Evolutionary conservation across 2,888 invertebrate genomes (phyloP).

Genomic region (Pemphredon lugubris): DNA sequence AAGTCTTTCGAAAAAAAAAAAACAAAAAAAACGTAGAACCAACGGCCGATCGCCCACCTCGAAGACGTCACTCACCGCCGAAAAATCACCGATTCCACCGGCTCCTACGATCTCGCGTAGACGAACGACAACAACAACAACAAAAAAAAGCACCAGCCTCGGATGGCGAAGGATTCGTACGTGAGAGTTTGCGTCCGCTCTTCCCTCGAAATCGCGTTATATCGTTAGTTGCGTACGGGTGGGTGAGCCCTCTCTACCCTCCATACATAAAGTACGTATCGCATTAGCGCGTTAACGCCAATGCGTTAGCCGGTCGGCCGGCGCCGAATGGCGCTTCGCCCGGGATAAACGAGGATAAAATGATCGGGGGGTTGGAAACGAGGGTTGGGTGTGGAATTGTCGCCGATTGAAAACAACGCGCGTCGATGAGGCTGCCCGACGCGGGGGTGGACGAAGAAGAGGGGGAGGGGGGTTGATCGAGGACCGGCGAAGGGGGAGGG

Average conservation of each 20-base stretch:
- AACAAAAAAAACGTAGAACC: too few relatives aligned
- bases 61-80: too few relatives aligned
- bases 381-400: conserved; percentile 69
- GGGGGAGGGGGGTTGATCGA: conserved; percentile 25
- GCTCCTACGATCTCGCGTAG: too few relatives aligned
- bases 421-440: conserved; percentile 50
- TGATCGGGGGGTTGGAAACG: conserved; percentile 57
- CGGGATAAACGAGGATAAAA: conserved; percentile 75
- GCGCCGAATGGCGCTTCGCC: conserved; percentile 71
- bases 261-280: conserved; percentile 73
- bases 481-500: conserved; percentile 24
- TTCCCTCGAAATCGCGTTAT: conserved; percentile 64
- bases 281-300: conserved; percentile 76
- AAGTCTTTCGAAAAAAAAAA: too few relatives aligned
- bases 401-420: conserved; percentile 73
- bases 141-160: too few relatives aligned
- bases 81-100: too few relatives aligned
- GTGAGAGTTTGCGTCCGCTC: too few relatives aligned
- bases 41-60: too few relatives aligned
- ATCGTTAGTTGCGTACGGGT: conserved; percentile 69
- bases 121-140: too few relatives aligned
- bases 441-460: conserved; percentile 12
- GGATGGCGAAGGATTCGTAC: too few relatives aligned
- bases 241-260: conserved; percentile 50
- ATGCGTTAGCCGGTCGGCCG: conserved; percentile 73